Conservation (phyloP, 2,113 vertebrate species). For the Blennius ocellaris region DNA sequence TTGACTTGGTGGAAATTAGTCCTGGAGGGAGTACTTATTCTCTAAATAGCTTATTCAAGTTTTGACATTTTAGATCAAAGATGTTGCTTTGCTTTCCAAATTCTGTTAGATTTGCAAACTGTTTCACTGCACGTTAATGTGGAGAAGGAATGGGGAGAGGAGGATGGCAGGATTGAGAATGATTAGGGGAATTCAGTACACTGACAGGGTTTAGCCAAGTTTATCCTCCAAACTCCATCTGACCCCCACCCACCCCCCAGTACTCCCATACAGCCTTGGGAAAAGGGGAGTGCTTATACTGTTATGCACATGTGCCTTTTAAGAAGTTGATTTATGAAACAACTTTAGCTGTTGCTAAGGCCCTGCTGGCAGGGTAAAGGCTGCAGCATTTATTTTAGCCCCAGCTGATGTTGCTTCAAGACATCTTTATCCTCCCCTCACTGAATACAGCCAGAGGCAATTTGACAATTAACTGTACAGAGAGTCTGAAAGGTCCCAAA, state of each 20-base stretch:
- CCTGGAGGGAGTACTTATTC: conserved; percentile 20
- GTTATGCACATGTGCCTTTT: conserved; percentile 34
- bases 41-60: conserved; percentile 36
- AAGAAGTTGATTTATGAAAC: conserved; percentile 54
- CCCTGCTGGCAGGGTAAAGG: conserved; percentile 34
- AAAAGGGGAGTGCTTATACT: conserved; percentile 42
- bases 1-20: conserved; percentile 29
- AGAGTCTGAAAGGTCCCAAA: conserved; percentile 31
- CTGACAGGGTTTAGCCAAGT: conserved; percentile 44
- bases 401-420: conserved; percentile 35
- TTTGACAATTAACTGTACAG: conserved; percentile 21
- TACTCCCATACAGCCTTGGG: conserved; percentile 41
- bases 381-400: conserved; percentile 35
- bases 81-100: conserved; percentile 10
- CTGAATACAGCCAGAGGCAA: conserved; percentile 38
- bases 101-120: conserved; percentile 10
- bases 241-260: conserved; percentile 10
- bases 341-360: conserved; percentile 50
- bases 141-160: conserved; percentile 3
- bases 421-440: conserved; percentile 19
- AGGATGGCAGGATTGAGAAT: not conserved
- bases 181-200: conserved; percentile 28
- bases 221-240: conserved; percentile 51
- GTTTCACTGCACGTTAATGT: conserved; percentile 19
- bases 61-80: conserved; percentile 32